Evolutionary conservation across 2,797 vertebrate species (phyloP), one percentile per base, ranked within the genome.

Genomic region (Galago senegalensis): DNA sequence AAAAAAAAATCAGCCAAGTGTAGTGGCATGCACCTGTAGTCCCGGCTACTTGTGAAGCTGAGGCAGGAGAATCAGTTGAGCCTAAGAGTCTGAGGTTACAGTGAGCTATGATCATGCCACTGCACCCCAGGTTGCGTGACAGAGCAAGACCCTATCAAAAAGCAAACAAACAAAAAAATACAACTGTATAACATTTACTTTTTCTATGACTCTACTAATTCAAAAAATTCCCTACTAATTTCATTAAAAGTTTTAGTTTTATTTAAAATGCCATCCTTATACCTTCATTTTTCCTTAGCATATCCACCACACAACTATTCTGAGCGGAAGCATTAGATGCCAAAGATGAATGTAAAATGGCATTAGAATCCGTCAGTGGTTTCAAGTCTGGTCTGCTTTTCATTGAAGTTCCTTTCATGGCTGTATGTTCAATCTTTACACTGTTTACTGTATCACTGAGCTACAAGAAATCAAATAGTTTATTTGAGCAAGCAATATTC

Each of bases 321-420:
- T 98, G 98, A 98, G 98, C 98, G 98, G 98, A 98, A 97, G 97
- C 70, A 96, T 98, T 98, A 93, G 97, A 21, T 40, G 94, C 92
- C 92, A 92, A 37, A 76, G 97, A 75, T 12, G 94, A 96, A 97
- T 97, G 95, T 70, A 98, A 98, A 97, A 97, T 93, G 93, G 97
- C 97, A 98, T 97, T 98, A 95, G 98, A 96, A 65, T 98, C 98
- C 96, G 95, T 96, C 69, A 97, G 96, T 95, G 96, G 97, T 97
- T 97, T 96, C 75, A 97, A 96, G 96, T 98, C 97, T 92, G 97
- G 18, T 63, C 97, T 98, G 89, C 97, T 99, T 98, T 98, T 98
- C 90, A 91, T 84, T 96, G 97, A 7, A 89, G 97, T 70, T 81
- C 98, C 98, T 95, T 98, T 98, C 95, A 96, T 43, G 90, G 96